Evolutionary conservation across 2,797 vertebrate genomes (phyloP).

Genomic region (Tangara arthus): DNA sequence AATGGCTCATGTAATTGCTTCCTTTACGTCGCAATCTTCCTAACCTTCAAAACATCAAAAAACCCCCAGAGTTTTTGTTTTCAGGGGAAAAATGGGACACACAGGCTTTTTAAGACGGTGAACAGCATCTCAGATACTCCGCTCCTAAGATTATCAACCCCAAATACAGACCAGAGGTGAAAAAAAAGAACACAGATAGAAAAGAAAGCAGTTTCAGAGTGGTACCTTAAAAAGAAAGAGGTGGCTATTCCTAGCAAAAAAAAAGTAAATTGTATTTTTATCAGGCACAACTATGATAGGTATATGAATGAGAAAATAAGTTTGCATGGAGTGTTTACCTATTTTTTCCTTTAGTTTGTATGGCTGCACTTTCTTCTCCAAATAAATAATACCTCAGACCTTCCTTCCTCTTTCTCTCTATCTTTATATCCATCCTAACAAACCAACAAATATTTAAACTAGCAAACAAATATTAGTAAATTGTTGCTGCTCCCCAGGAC

Average conservation of each 20-base stretch:
- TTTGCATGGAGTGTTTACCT: not conserved
- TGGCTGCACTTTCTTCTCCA: not conserved
- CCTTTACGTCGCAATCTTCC: not conserved
- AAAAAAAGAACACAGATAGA: not conserved
- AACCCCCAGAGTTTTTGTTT: not conserved
- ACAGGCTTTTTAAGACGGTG: not conserved
- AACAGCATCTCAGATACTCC: not conserved
- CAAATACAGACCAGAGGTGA: not conserved
- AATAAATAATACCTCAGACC: not conserved
- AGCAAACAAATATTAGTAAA: not conserved
- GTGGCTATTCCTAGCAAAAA: not conserved
- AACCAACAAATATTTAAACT: not conserved
- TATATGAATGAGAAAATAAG: not conserved
- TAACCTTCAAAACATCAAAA: not conserved
- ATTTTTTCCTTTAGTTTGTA: not conserved
- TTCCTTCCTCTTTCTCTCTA: not conserved
- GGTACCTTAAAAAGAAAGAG: not conserved
- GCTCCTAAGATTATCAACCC: not conserved
- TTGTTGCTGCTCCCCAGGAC: not conserved
- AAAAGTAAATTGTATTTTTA: not conserved
- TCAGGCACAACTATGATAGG: not conserved
- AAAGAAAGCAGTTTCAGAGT: not conserved
- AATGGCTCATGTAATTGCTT: not conserved
- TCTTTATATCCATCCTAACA: not conserved
- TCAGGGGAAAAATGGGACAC: not conserved